Percentiles rank a stretch among this genome's conserved stretches.
These are phyloP conservation scores for Xenopus tropicalis DNA, from an alignment of 2,113 vertebrate species.

Conservation along the genomic window DNA sequence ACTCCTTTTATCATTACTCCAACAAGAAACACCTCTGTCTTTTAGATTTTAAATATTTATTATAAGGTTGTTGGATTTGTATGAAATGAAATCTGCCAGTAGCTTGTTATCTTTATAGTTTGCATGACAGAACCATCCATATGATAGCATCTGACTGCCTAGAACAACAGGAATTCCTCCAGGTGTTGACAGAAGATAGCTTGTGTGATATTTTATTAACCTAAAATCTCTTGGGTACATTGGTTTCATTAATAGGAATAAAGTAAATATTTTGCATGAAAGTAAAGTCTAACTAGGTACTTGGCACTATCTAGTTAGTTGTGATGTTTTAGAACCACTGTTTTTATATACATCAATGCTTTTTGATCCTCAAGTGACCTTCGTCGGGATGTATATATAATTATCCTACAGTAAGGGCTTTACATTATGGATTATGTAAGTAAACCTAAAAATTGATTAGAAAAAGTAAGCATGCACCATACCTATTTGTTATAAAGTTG, in stretches of 20 bases:
- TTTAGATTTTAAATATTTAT: constrained; percentile 73
- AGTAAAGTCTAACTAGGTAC: too few relatives aligned
- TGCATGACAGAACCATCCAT: constrained; percentile 70
- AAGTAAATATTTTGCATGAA: constrained; percentile 67
- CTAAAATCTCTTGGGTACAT: constrained; percentile 72
- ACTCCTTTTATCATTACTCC: constrained; percentile 64
- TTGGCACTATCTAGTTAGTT: too few relatives aligned
- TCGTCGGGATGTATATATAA: too few relatives aligned
- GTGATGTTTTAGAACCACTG: too few relatives aligned
- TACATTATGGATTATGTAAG: too few relatives aligned
- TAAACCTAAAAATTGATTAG: too few relatives aligned
- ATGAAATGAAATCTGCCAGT: constrained; percentile 70
- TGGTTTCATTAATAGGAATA: constrained; percentile 74
- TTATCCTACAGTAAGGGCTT: too few relatives aligned
- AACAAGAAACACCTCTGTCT: constrained; percentile 67
- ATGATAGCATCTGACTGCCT: constrained; percentile 54
- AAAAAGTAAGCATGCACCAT: too few relatives aligned
- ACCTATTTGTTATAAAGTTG: too few relatives aligned
- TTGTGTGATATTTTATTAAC: constrained; percentile 65
- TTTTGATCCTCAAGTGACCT: too few relatives aligned
- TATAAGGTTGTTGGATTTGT: constrained; percentile 70
- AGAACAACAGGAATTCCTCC: constrained; percentile 70
- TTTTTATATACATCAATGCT: too few relatives aligned
- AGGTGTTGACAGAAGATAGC: constrained; percentile 74
- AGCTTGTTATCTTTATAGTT: constrained; percentile 72